Evolutionary conservation across 2,113 vertebrate species (phyloP).

Genomic region (Halichoeres trimaculatus): DNA sequence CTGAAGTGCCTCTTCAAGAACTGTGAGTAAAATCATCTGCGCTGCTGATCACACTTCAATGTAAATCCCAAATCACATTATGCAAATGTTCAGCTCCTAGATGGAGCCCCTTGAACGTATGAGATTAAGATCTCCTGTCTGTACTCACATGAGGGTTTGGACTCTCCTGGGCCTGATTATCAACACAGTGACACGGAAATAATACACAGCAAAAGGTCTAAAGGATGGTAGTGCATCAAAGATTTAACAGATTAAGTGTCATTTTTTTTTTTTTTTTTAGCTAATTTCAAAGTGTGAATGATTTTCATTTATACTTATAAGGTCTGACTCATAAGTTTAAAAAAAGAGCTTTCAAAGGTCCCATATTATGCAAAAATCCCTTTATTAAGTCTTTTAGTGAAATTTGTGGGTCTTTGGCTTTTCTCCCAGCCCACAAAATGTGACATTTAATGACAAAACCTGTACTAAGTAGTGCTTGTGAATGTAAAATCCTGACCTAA

Average conservation of each 20-base stretch:
- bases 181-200: conserved; percentile 5
- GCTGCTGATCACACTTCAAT: conserved; percentile 68
- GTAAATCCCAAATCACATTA: conserved; percentile 75
- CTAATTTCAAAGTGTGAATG: not conserved
- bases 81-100: conserved; percentile 70
- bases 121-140: conserved; percentile 65
- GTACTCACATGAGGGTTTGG: conserved; percentile 2
- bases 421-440: too few relatives aligned
- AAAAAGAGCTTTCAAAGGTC: not conserved
- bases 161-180: not conserved
- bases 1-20: conserved; percentile 57
- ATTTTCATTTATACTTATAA: too few relatives aligned
- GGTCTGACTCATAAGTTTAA: not conserved
- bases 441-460: too few relatives aligned
- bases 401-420: too few relatives aligned
- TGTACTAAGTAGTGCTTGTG: too few relatives aligned
- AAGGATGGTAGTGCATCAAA: not conserved
- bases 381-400: too few relatives aligned
- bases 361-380: too few relatives aligned
- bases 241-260: not conserved
- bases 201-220: not conserved
- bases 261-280: not conserved
- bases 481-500: too few relatives aligned
- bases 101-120: conserved; percentile 65
- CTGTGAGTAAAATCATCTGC: conserved; percentile 59